phyloP scores from a whole-genome alignment of 2,888 invertebrate genomes.

The Hecatera dysodea region DNA sequence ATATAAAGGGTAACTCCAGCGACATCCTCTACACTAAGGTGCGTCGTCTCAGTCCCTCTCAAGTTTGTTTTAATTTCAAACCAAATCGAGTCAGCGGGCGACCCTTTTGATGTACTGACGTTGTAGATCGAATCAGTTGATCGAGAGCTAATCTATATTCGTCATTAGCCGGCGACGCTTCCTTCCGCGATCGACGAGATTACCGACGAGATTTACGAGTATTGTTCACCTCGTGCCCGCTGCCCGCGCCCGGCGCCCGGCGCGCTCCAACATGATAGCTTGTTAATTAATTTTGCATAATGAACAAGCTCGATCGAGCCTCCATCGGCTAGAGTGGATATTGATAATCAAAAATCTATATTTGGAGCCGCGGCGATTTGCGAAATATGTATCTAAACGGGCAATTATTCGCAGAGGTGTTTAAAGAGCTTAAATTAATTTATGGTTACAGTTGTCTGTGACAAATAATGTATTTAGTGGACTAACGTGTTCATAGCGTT shows the following conservation, averaged over 20 bases:
- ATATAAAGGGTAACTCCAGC: constrained; percentile 32
- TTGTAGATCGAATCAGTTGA: constrained; percentile 18
- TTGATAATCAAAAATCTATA: constrained; percentile 35
- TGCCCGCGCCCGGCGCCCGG: background rate
- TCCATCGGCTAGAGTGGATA: constrained; percentile 22
- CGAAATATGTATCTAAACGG: background rate
- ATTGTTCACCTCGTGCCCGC: constrained; percentile 9
- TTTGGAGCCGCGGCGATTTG: constrained; percentile 20
- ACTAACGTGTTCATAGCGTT: background rate
- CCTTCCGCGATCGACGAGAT: constrained; percentile 47
- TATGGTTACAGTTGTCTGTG: background rate
- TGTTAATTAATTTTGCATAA: constrained; percentile 59
- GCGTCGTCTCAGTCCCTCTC: constrained; percentile 4
- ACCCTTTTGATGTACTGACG: constrained; percentile 6
- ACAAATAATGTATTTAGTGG: constrained; percentile 22
- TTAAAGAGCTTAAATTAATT: constrained; percentile 21
- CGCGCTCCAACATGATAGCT: constrained; percentile 42
- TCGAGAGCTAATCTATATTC: constrained; percentile 55
- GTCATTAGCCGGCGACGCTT: constrained; percentile 45
- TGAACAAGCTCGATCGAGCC: constrained; percentile 36
- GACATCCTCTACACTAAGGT: constrained; percentile 11
- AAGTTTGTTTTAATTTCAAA: constrained; percentile 17
- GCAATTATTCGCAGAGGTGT: constrained; percentile 12
- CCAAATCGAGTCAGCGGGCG: constrained; percentile 4
- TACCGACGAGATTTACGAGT: constrained; percentile 51